Base-by-base conservation (phyloP, 37 sponge, comb jelly and placozoan genomes). In the Crambe crambe region DNA sequence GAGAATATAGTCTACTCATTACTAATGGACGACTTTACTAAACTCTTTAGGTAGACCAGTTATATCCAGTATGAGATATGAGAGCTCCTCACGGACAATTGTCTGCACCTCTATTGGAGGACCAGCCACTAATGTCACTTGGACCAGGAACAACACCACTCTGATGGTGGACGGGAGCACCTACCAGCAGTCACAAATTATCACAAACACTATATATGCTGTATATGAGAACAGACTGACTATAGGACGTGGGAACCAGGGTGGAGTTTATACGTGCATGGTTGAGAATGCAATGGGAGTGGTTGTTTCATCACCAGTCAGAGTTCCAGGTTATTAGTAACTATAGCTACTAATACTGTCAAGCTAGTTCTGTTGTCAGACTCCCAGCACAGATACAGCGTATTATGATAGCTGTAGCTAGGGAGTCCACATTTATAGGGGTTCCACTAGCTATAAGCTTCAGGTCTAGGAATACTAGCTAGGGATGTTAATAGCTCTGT, bases 101-200 rank as follows among this genome's bases (percentile, higher is more conserved):
- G 56, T 73, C 54, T 73, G 74, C 35, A 73, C 74, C 17, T 73
- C 74, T 20, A 73, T 56, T 54, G 74, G 74, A 3, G 74, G 74
- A 20, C 74, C 74, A 56, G 74, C 56, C 56, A 54, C 74, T 1
- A 30, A 30, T 54, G 74, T 73, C 10, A 42, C 36, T 15, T 73
- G 74, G 74, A 56, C 56, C 56, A 73, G 51, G 35, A 56, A 73
- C 31, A 30, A 30, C 44, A 30, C 21, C 43, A 21, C 43, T 15
- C 42, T 42, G 42, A 41, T 40, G 2, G 3, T 43, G 41, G 43
- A 70, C 39, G 71, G 27, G 4, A 40, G 2, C 43, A 43, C 42
- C 39, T 70, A 70, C 43, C 23, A 70, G 12, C 71, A 70, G 1
- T 70, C 71, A 40, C 42, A 43, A 23, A 70, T 12, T 42, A 70